Evolutionary conservation across 2,888 invertebrate species (phyloP), one percentile per base, ranked within the genome.

Genomic region (Diarsia rubi): DNA sequence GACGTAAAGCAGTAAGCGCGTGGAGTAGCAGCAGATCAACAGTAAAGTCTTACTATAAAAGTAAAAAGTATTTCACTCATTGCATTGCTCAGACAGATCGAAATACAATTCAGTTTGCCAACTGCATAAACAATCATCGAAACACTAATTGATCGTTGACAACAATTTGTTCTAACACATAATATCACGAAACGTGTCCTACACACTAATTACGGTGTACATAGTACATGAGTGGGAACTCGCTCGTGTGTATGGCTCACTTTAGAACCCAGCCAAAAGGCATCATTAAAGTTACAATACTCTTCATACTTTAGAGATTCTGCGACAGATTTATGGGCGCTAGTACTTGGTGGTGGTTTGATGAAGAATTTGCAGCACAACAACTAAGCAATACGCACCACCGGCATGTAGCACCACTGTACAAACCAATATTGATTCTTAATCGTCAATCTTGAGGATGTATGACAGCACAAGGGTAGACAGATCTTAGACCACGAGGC

Each of bases 161-260:
- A 70, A 78, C 24, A 27, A 62, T 63, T 79, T 65, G 64, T 60
- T 60, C 72, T 71, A 69, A 59, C 59, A 69, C 68, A 31, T 69
- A 63, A 31, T 69, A 63, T 59, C 64, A 67, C 31, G 44, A 54
- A 75, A 69, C 84, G 80, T 75, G 84, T 75, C 69, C 47, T 67
- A 65, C 84, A 73, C 69, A 72, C 60, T 69, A 72, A 82, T 82
- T 60, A 60, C 27, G n/a, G n/a, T n/a, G 73, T 19, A 37, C 71
- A 63, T 44, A 63, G 27, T 21, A 44, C 67, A 31, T 45, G 45
- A 62, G 59, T 12, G 49, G 73, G 45, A 27, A 31, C 45, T 14
- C 52, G 42, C 31, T 69, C n/a, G 1, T 14, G 1, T 14, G 24
- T n/a, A n/a, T 27, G 42, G 2, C 68, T 49, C 47, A 52, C 45